Evolutionary conservation across 2,888 invertebrate species (phyloP).

Genomic region (Hirtodrosophila alboralis): DNA sequence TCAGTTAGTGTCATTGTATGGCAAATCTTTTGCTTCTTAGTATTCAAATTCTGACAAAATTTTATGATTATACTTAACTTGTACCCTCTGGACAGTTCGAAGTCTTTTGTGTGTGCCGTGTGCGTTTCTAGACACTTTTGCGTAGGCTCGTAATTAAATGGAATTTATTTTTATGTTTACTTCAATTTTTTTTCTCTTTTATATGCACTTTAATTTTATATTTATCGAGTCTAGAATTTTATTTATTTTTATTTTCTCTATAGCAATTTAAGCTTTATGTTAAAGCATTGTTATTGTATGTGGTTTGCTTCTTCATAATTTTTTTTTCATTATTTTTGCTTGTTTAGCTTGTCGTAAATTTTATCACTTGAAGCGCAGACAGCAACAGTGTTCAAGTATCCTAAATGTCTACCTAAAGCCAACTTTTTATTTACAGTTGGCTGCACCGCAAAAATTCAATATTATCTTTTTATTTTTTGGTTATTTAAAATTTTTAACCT

Average conservation of each 20-base stretch:
- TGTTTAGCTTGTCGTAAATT: slow-evolving; percentile 43
- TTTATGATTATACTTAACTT: slow-evolving; percentile 15
- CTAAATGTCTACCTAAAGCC: slow-evolving; percentile 16
- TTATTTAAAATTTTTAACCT: slow-evolving; percentile 11
- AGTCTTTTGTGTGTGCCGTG: slow-evolving; percentile 3
- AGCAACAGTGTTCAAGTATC: slow-evolving; percentile 13
- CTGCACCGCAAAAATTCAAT: slow-evolving; percentile 31
- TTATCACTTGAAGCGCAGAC: slow-evolving; percentile 40
- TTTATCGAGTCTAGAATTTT: slow-evolving; percentile 29
- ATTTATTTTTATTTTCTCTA: too few species aligned
- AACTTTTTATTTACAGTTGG: slow-evolving; percentile 34
- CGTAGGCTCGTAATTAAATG: slow-evolving; percentile 55
- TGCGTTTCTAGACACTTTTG: slow-evolving; percentile 9
- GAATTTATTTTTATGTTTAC: slow-evolving; percentile 49
- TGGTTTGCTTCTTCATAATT: slow-evolving; percentile 25
- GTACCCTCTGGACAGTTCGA: slow-evolving; percentile 10
- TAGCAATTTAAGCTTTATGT: slow-evolving; percentile 23
- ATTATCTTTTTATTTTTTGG: slow-evolving; percentile 20
- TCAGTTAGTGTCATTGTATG: slow-evolving; percentile 19
- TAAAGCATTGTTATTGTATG: slow-evolving; percentile 12
- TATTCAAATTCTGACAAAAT: slow-evolving; percentile 32
- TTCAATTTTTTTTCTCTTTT: slow-evolving; percentile 27
- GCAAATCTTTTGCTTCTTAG: slow-evolving; percentile 11
- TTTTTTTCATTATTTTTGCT: slow-evolving; percentile 38
- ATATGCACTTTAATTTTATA: slow-evolving; percentile 34